Conservation (phyloP, 2,888 invertebrate genomes). For the Trissolcus japonicus region DNA sequence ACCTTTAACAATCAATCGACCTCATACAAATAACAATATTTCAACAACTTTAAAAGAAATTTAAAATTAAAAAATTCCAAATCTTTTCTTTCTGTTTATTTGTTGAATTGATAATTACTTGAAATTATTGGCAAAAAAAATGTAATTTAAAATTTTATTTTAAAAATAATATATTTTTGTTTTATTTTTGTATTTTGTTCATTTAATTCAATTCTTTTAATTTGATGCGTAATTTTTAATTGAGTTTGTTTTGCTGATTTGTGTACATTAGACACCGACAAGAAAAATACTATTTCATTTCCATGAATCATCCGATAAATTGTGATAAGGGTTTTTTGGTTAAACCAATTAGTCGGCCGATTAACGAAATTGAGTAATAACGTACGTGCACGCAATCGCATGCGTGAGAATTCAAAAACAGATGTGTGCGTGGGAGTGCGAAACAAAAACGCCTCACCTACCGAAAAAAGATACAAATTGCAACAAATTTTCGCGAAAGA, state of each 20-base stretch:
- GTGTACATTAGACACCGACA: too few species aligned
- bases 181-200: not conserved
- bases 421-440: slow-evolving; percentile 9
- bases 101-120: too few species aligned
- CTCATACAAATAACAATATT: too few species aligned
- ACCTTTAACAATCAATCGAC: too few species aligned
- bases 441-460: not conserved
- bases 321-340: slow-evolving; percentile 19
- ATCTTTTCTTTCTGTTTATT: too few species aligned
- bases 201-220: too few species aligned
- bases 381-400: slow-evolving; percentile 19
- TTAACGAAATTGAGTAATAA: slow-evolving; percentile 42
- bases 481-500: too few species aligned
- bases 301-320: not conserved
- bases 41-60: not conserved
- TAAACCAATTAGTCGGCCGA: slow-evolving; percentile 34
- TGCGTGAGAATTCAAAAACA: slow-evolving; percentile 40
- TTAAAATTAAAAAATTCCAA: not conserved
- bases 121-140: too few species aligned
- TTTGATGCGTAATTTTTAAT: too few species aligned
- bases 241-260: too few species aligned
- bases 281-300: too few species aligned
- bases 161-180: not conserved
- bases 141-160: too few species aligned
- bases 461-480: not conserved